Evolutionary conservation across 2,113 vertebrate genomes (phyloP).

Genomic region (Mystacornis crossleyi): DNA sequence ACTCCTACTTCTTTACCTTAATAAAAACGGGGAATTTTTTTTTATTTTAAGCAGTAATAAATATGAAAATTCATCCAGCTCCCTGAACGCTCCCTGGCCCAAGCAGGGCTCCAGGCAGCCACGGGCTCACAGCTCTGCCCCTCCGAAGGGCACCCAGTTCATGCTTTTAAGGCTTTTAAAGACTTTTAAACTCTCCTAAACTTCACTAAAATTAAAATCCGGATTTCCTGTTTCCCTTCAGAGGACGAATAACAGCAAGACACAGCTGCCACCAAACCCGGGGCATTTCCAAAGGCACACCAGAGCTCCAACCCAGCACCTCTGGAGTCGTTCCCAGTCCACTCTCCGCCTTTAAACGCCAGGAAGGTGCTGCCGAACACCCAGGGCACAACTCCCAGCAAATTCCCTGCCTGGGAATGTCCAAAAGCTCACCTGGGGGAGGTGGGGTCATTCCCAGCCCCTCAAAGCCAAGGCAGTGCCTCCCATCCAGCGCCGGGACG

Average conservation of each 20-base stretch:
- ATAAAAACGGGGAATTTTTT: accelerated
- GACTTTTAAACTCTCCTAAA: accelerated
- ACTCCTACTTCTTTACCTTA: not conserved
- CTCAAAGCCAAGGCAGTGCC: accelerated
- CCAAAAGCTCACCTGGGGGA: not conserved
- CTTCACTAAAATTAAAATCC: not conserved
- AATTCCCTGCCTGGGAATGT: not conserved
- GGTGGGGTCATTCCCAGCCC: not conserved
- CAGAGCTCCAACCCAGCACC: not conserved
- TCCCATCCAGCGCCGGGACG: not conserved
- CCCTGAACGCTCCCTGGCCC: not conserved
- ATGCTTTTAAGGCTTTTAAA: not conserved
- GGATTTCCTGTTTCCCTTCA: not conserved
- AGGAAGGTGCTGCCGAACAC: accelerated
- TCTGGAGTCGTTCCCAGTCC: not conserved
- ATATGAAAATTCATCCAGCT: accelerated
- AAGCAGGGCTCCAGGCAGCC: not conserved
- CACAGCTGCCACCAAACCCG: accelerated
- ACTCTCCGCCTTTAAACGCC: not conserved
- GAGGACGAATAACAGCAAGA: not conserved
- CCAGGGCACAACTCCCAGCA: not conserved
- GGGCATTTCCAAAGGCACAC: accelerated
- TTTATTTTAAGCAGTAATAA: not conserved
- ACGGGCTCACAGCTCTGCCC: accelerated
- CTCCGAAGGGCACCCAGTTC: accelerated